Percentiles rank a stretch among this genome's conserved stretches.
Conservation (phyloP, 2,113 vertebrate genomes). For the Pogona vitticeps region DNA sequence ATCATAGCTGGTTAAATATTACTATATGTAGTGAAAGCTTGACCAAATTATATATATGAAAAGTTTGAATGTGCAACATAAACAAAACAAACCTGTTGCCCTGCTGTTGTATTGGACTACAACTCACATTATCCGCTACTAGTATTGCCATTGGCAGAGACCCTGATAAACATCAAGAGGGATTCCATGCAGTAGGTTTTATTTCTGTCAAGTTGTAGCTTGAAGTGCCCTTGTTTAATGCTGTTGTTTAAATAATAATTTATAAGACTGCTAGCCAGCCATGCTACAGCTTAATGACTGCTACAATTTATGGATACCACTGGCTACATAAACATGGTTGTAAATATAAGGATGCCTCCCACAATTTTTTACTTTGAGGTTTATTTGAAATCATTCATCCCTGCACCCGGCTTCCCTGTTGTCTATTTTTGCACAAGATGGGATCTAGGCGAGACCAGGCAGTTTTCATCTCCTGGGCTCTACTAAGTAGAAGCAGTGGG, state of each 20-base stretch:
- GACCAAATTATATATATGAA: neutral
- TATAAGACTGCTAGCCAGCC: constrained; percentile 66
- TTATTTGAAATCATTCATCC: constrained; percentile 57
- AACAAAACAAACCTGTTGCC: neutral
- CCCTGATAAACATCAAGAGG: constrained; percentile 5
- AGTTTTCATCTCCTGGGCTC: constrained; percentile 14
- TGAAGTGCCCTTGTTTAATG: constrained; percentile 69
- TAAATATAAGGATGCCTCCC: constrained; percentile 68
- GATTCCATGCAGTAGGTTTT: constrained; percentile 47
- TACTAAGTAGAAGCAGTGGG: constrained; percentile 7
- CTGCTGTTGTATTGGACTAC: neutral
- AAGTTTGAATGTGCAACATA: neutral
- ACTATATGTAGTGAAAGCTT: neutral
- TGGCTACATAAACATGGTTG: constrained; percentile 65
- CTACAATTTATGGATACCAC: constrained; percentile 71
- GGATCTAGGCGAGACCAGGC: neutral
- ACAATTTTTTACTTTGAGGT: constrained; percentile 64
- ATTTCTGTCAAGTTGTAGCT: constrained; percentile 58
- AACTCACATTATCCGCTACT: neutral
- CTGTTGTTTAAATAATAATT: constrained; percentile 72
- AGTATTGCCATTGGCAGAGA: neutral
- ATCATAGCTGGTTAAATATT: too few relatives aligned
- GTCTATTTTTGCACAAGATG: constrained; percentile 42
- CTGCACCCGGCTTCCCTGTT: constrained; percentile 19
- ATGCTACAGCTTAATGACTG: constrained; percentile 68